Evolutionary conservation across 2,888 invertebrate species (phyloP).

Genomic region (Plutella xylostella): DNA sequence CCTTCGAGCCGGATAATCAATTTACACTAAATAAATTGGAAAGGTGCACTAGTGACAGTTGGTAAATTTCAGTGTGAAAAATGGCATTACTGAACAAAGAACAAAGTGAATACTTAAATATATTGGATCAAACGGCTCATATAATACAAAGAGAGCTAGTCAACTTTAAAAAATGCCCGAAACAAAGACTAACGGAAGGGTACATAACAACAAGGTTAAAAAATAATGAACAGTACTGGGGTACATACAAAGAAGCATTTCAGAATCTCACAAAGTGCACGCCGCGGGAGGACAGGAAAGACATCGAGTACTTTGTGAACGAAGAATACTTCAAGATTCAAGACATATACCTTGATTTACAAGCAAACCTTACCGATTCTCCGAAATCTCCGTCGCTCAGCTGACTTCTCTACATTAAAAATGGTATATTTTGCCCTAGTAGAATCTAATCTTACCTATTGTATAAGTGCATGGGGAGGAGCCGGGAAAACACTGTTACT

Average conservation of each 20-base stretch:
- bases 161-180: constrained; percentile 20
- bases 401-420: too few species aligned
- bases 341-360: constrained; percentile 15
- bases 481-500: too few species aligned
- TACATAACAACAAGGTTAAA: constrained; percentile 18
- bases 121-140: constrained; percentile 15
- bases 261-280: constrained; percentile 6
- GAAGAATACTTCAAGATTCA: constrained; percentile 16
- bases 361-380: constrained; percentile 9
- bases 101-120: background rate
- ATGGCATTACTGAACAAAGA: background rate
- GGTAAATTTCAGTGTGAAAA: background rate
- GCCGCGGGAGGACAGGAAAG: constrained; percentile 8
- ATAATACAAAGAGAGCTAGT: constrained; percentile 15
- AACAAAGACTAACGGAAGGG: constrained; percentile 17
- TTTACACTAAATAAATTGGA: too few species aligned
- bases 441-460: too few species aligned
- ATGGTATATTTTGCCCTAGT: too few species aligned
- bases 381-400: too few species aligned
- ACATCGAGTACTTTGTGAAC: constrained; percentile 17
- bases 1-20: too few species aligned
- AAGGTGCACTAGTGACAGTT: too few species aligned
- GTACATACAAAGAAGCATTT: constrained; percentile 14
- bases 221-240: constrained; percentile 19
- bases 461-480: too few species aligned